A percentile compares a stretch with the other conserved stretches of the same genome.
Conservation (phyloP, 2,797 vertebrate genomes). For the Hylomyscus alleni region DNA sequence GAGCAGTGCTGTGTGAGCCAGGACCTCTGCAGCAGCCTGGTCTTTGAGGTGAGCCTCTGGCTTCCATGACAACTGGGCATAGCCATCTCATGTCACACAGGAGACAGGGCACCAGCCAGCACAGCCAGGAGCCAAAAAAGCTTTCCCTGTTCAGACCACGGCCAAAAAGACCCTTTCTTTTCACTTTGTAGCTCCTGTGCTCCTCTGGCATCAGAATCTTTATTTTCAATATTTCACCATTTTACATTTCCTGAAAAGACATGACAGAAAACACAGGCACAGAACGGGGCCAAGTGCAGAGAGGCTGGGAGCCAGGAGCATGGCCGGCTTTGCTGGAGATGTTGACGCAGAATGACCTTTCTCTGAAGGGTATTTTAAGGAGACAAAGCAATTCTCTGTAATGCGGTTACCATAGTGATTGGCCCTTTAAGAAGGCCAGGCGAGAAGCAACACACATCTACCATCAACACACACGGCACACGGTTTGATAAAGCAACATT, state of each 20-base stretch:
- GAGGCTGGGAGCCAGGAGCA: constrained; percentile 26
- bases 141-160: accelerated
- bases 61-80: background rate
- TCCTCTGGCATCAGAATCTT: constrained; percentile 31
- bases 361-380: constrained; percentile 87
- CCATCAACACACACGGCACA: constrained; percentile 84
- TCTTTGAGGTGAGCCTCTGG: too few species aligned
- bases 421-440: constrained; percentile 84
- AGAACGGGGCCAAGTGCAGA: background rate
- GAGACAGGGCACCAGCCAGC: too few species aligned
- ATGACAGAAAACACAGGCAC: accelerated
- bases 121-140: background rate
- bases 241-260: constrained; percentile 79
- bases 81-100: background rate
- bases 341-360: constrained; percentile 86
- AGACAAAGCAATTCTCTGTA: constrained; percentile 87
- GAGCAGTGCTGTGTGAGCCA: accelerated
- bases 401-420: constrained; percentile 89
- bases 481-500: constrained; percentile 83
- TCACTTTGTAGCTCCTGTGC: background rate
- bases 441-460: constrained; percentile 77
- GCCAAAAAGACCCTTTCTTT: too few species aligned
- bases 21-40: background rate
- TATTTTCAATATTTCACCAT: constrained; percentile 69
- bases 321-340: constrained; percentile 71